Evolutionary conservation across 2,888 invertebrate genomes (phyloP).

Genomic region (Ophion costatus): DNA sequence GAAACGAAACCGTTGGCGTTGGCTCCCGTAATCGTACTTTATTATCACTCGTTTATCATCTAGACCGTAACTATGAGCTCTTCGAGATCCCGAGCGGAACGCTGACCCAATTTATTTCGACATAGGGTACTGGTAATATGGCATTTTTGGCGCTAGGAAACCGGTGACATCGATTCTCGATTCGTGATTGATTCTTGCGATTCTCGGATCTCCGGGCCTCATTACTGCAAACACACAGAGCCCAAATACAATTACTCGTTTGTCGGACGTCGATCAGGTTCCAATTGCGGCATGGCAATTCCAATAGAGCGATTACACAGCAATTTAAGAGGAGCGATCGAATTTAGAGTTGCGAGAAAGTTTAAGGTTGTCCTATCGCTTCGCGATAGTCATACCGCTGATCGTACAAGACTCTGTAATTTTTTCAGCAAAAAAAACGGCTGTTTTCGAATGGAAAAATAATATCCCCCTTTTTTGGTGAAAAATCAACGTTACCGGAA

Average conservation of each 20-base stretch:
- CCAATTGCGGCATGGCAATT: too few relatives aligned
- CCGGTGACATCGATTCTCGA: conserved; percentile 35
- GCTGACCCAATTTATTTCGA: conserved; percentile 7
- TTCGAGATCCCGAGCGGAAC: conserved; percentile 18
- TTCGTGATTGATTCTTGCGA: conserved; percentile 55
- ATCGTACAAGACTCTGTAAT: too few relatives aligned
- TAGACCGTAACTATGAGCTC: conserved; percentile 46
- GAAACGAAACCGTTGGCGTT: background rate
- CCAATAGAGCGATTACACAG: too few relatives aligned
- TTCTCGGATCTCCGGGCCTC: conserved; percentile 73
- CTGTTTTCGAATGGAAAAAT: too few relatives aligned
- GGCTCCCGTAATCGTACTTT: conserved; percentile 4
- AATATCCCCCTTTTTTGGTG: too few relatives aligned
- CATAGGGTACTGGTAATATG: conserved; percentile 30
- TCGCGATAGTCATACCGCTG: too few relatives aligned
- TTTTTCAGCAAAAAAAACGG: too few relatives aligned
- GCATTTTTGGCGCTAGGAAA: conserved; percentile 9
- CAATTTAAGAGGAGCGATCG: too few relatives aligned
- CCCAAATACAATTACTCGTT: background rate
- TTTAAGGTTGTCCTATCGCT: too few relatives aligned
- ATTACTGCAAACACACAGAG: conserved; percentile 69
- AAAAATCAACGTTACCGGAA: too few relatives aligned
- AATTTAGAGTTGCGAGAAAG: too few relatives aligned
- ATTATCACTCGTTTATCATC: conserved; percentile 35
- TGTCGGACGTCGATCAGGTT: too few relatives aligned